phyloP scores from a whole-genome alignment of 2,888 invertebrate species.

The Morpho deidamia region DNA sequence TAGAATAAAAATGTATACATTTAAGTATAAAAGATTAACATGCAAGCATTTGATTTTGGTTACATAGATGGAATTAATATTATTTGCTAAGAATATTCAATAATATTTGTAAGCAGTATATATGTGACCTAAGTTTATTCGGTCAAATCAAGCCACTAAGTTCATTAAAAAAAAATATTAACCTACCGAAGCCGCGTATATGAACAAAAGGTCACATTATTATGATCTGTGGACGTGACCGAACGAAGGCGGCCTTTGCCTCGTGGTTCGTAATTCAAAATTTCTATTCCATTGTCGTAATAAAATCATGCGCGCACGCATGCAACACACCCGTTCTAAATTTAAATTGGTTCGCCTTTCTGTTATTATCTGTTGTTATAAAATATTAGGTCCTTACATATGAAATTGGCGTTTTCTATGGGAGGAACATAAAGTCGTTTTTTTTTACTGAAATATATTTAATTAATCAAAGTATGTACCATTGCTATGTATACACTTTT shows the following conservation, averaged over 20 bases:
- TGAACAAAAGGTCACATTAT: conserved; percentile 69
- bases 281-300: conserved; percentile 71
- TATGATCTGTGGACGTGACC: conserved; percentile 68
- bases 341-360: conserved; percentile 35
- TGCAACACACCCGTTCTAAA: conserved; percentile 38
- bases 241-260: conserved; percentile 51
- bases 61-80: neutral
- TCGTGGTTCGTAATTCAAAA: conserved; percentile 56
- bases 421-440: too few relatives aligned
- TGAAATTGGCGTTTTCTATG: too few relatives aligned
- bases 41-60: too few relatives aligned
- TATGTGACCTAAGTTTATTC: conserved; percentile 29
- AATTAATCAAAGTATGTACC: too few relatives aligned
- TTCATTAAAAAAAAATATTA: conserved; percentile 67
- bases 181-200: conserved; percentile 48
- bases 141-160: conserved; percentile 53
- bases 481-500: too few relatives aligned
- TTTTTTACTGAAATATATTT: too few relatives aligned
- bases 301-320: conserved; percentile 65
- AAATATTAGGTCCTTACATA: too few relatives aligned
- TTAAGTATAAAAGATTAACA: too few relatives aligned
- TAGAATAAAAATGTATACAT: too few relatives aligned
- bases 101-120: conserved; percentile 19
- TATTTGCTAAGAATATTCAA: neutral
- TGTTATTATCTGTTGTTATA: conserved; percentile 8